Percentiles rank a stretch among this genome's conserved stretches.
phyloP scores from a whole-genome alignment of 2,888 invertebrate species.

The Phengaris arion region DNA sequence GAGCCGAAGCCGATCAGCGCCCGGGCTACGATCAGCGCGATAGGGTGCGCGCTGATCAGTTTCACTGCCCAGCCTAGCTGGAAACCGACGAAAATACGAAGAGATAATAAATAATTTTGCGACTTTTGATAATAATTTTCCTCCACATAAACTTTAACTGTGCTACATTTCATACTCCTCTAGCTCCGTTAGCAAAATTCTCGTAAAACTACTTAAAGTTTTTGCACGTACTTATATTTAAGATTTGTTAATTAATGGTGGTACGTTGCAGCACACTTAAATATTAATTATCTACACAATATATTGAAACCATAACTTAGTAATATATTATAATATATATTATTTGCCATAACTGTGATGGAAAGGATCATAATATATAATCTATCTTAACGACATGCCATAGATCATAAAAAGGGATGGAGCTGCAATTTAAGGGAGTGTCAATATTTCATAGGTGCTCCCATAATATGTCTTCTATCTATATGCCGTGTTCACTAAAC shows the following conservation, averaged over 20 bases:
- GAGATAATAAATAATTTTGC: not conserved
- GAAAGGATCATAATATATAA: not conserved
- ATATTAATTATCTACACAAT: too few relatives aligned
- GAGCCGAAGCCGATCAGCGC: slow-evolving; percentile 71
- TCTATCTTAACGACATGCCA: not conserved
- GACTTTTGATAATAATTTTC: too few relatives aligned
- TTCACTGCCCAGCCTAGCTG: slow-evolving; percentile 73
- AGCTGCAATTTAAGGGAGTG: not conserved
- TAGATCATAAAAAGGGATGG: not conserved
- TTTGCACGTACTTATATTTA: too few relatives aligned
- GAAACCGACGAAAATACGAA: slow-evolving; percentile 10
- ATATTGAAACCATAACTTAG: too few relatives aligned
- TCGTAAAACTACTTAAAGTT: too few relatives aligned
- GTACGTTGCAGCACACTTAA: too few relatives aligned
- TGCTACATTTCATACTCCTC: too few relatives aligned
- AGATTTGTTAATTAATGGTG: too few relatives aligned
- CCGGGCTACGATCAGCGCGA: slow-evolving; percentile 62
- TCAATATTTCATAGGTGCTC: not conserved
- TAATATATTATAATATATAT: too few relatives aligned
- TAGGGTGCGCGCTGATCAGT: slow-evolving; percentile 56
- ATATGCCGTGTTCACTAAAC: not conserved
- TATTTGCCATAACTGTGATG: not conserved
- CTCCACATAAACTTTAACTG: too few relatives aligned
- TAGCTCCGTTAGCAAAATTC: too few relatives aligned
- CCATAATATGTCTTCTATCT: not conserved